A percentile compares a stretch with the other conserved stretches of the same genome.
These are phyloP conservation scores for Troides helena DNA, from an alignment of 2,888 invertebrate species.

Conservation along the genomic window DNA sequence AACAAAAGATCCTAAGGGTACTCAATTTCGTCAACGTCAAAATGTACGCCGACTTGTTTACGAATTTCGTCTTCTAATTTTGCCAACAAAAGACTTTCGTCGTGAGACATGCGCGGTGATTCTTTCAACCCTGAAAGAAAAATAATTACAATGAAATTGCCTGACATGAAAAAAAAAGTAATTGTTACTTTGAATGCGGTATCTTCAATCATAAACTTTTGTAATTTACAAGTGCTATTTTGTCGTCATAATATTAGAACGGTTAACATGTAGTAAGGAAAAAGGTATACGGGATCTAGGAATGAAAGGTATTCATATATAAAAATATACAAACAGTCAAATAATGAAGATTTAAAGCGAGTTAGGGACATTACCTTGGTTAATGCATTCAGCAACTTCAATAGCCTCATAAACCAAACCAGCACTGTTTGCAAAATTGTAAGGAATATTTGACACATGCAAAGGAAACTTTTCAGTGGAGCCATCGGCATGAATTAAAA, in stretches of 20 bases:
- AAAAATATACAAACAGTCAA: neutral
- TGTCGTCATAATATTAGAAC: neutral
- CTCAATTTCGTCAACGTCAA: constrained; percentile 71
- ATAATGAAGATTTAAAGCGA: no score
- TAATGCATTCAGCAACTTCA: constrained; percentile 86
- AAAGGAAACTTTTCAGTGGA: constrained; percentile 77
- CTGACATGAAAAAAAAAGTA: neutral
- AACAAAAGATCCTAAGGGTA: constrained; percentile 37
- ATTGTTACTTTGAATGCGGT: no score
- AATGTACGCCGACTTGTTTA: constrained; percentile 83
- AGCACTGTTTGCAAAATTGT: constrained; percentile 84
- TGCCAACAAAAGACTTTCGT: constrained; percentile 84
- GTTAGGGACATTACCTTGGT: constrained; percentile 51
- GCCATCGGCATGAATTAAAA: constrained; percentile 79
- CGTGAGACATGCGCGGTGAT: constrained; percentile 83
- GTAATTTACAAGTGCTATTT: neutral
- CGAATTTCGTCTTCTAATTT: constrained; percentile 85
- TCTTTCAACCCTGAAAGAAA: constrained; percentile 80
- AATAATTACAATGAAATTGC: neutral
- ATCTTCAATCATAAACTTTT: no score
- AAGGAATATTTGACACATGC: constrained; percentile 76
- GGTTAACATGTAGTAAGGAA: no score
- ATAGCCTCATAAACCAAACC: constrained; percentile 87
- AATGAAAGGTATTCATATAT: neutral
- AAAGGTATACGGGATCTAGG: no score